A percentile compares a stretch with the other conserved stretches of the same genome.
Evolutionary conservation across 2,888 invertebrate genomes (phyloP).

Genomic region (Epirrhoe tristata): DNA sequence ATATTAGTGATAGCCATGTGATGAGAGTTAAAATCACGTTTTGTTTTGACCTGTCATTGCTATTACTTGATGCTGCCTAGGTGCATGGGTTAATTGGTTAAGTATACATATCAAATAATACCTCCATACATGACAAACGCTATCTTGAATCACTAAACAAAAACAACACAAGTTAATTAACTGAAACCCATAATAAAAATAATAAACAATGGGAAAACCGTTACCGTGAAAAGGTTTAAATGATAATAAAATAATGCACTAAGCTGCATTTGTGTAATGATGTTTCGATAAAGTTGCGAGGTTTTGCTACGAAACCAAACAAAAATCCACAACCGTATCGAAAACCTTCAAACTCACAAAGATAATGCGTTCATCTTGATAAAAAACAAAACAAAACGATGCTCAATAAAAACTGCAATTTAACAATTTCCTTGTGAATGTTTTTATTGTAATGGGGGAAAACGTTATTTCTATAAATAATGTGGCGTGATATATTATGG

Average conservation of each 20-base stretch:
- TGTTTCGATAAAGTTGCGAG: no score
- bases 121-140: background rate
- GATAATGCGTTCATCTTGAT: background rate
- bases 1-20: slow-evolving; percentile 17
- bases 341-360: background rate
- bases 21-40: slow-evolving; percentile 11
- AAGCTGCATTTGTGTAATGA: no score
- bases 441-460: no score
- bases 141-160: no score
- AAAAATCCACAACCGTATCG: background rate
- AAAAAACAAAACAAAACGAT: background rate
- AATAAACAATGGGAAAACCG: no score
- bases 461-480: background rate
- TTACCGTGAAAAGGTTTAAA: no score
- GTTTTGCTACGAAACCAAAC: background rate
- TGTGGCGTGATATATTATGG: background rate
- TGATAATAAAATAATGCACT: no score
- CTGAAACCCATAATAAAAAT: no score
- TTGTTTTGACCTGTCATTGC: slow-evolving; percentile 14
- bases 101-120: background rate
- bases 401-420: background rate
- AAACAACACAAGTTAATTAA: no score
- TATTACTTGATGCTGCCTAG: background rate
- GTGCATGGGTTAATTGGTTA: background rate
- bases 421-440: background rate